Evolutionary conservation across 2,797 vertebrate genomes (phyloP).

Genomic region (Hypotaenidia philippensis): DNA sequence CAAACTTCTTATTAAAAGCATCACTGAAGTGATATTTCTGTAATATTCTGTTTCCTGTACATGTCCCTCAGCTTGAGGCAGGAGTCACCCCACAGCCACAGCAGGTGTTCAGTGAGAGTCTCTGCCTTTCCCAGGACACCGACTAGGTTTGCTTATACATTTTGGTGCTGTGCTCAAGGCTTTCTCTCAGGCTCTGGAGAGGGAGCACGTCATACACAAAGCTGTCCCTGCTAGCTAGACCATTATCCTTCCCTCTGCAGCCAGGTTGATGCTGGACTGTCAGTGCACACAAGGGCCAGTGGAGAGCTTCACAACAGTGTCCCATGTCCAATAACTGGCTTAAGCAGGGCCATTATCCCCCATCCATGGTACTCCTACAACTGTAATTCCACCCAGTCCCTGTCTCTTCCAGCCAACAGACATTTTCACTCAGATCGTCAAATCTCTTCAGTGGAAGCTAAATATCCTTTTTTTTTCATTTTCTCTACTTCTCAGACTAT

Average conservation of each 20-base stretch:
- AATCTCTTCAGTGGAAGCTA: neutral
- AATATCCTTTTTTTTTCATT: neutral
- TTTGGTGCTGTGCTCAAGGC: neutral
- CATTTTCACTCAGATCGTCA: neutral
- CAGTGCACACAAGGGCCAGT: neutral
- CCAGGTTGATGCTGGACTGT: neutral
- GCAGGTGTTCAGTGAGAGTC: neutral
- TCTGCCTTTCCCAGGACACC: neutral
- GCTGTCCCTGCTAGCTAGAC: neutral
- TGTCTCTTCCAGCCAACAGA: neutral
- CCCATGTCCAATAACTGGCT: neutral
- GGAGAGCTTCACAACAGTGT: neutral
- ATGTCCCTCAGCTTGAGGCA: neutral
- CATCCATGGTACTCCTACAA: neutral
- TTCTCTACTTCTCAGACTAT: neutral
- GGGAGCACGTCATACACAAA: neutral
- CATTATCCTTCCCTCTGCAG: neutral
- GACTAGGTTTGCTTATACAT: neutral
- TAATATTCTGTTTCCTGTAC: neutral
- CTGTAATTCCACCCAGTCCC: neutral
- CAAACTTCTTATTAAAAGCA: neutral
- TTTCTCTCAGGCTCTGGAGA: neutral
- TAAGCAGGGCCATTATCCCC: neutral
- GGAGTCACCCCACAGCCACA: neutral
- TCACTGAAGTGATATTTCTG: neutral